These are phyloP conservation scores for Microcebus murinus DNA, from an alignment of 2,113 vertebrate species.

Conservation along the genomic window DNA sequence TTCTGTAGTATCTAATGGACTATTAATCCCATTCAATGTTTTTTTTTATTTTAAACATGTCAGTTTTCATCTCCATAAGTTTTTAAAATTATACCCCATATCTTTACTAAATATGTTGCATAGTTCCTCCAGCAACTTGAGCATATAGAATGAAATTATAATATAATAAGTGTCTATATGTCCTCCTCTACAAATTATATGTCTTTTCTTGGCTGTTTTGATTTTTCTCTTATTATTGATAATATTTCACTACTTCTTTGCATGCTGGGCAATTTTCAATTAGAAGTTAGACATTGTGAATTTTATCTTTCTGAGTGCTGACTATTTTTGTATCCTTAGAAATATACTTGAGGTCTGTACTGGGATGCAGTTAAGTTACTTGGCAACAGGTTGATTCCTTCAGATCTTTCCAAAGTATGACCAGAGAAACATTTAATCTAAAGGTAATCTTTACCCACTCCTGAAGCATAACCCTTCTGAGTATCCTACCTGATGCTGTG, in stretches of 20 bases:
- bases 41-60: background rate
- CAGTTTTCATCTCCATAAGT: background rate
- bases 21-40: background rate
- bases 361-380: background rate
- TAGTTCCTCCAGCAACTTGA: background rate
- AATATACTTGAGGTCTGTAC: background rate
- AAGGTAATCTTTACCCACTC: background rate
- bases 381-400: background rate
- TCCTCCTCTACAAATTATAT: background rate
- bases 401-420: background rate
- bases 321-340: background rate
- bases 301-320: background rate
- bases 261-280: background rate
- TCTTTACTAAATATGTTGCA: background rate
- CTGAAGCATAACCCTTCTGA: background rate
- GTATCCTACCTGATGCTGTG: background rate
- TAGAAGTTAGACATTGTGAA: background rate
- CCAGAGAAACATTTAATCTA: background rate
- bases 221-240: background rate
- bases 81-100: background rate
- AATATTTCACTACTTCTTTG: background rate
- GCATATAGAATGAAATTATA: background rate
- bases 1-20: background rate
- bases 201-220: background rate
- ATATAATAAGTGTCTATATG: background rate